Conservation (phyloP, 2,797 vertebrate genomes). For the Luscinia megarhynchos region DNA sequence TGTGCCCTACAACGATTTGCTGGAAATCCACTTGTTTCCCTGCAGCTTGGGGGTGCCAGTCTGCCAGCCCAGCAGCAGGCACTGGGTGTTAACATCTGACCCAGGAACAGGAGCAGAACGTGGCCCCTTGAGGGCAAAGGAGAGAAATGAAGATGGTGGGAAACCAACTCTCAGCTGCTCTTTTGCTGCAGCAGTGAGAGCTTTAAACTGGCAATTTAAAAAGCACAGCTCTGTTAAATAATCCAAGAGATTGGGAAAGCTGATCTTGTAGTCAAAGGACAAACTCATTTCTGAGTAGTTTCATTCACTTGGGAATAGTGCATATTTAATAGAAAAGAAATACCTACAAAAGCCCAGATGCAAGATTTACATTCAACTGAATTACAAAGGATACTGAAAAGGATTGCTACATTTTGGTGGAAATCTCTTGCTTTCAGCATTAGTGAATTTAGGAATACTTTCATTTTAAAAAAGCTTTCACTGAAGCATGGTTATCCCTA, state of each 20-base stretch:
- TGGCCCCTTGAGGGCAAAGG: background rate
- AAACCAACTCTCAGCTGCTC: background rate
- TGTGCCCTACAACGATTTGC: background rate
- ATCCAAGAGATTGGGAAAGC: slow-evolving; percentile 24
- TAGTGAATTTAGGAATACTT: slow-evolving; percentile 39
- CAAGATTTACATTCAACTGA: slow-evolving; percentile 49
- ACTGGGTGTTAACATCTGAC: background rate
- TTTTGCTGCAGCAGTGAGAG: background rate
- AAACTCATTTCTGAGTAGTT: slow-evolving; percentile 55
- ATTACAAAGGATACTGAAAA: slow-evolving; percentile 39
- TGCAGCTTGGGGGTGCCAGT: background rate
- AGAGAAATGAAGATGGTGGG: background rate
- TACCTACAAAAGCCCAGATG: slow-evolving; percentile 32
- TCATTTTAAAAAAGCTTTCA: slow-evolving; percentile 26
- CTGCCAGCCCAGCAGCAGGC: background rate
- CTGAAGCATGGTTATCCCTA: background rate
- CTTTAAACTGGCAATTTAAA: background rate
- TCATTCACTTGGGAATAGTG: slow-evolving; percentile 55
- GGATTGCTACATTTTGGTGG: slow-evolving; percentile 19
- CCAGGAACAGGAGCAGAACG: background rate
- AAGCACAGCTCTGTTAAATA: slow-evolving; percentile 38
- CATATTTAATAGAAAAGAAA: slow-evolving; percentile 64
- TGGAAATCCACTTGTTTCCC: background rate
- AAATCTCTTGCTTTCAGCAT: slow-evolving; percentile 39
- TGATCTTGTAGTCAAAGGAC: slow-evolving; percentile 57